phyloP scores from a whole-genome alignment of 2,797 vertebrate genomes.

The Enteromius afrohamiltoni region DNA sequence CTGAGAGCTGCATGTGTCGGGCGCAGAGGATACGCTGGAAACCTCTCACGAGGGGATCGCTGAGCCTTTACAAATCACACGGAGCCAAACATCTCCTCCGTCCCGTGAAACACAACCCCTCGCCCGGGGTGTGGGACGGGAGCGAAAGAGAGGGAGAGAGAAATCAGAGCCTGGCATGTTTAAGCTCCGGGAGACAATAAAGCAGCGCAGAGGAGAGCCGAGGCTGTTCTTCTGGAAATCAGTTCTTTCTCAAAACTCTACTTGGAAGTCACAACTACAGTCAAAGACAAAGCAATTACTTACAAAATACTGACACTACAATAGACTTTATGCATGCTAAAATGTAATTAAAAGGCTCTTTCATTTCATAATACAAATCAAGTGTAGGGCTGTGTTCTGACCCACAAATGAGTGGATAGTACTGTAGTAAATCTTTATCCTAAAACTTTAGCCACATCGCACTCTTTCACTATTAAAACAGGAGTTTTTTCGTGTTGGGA shows the following conservation, averaged over 20 bases:
- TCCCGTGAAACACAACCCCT: not conserved
- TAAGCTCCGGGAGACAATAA: not conserved
- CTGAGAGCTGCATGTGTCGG: not conserved
- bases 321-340: not conserved
- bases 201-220: not conserved
- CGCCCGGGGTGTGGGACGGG: not conserved
- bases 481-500: not conserved
- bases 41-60: not conserved
- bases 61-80: constrained; percentile 6
- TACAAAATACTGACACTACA: no score
- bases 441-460: not conserved
- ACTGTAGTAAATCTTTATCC: not conserved
- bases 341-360: not conserved
- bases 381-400: not conserved
- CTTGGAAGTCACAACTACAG: not conserved
- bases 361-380: not conserved
- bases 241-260: not conserved
- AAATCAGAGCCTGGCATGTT: constrained; percentile 10
- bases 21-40: not conserved
- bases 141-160: not conserved
- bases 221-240: not conserved
- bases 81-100: not conserved
- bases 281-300: no score
- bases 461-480: not conserved
- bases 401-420: not conserved